These are phyloP conservation scores for Lophotriccus pileatus DNA, from an alignment of 2,797 vertebrate genomes.

Conservation along the genomic window DNA sequence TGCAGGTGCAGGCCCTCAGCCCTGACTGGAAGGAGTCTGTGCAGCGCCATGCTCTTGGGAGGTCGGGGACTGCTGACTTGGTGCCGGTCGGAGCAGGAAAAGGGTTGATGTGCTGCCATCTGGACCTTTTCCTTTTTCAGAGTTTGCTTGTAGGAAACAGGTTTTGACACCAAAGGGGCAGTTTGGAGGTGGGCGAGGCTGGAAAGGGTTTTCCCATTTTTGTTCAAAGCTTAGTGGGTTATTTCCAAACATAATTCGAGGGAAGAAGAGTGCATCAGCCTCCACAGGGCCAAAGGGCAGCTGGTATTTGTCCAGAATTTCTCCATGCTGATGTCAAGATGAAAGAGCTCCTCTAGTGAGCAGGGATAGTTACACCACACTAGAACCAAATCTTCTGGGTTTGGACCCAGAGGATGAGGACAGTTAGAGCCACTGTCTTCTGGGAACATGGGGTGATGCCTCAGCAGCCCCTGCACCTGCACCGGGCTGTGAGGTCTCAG, in stretches of 20 bases:
- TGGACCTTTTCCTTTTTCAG: not conserved
- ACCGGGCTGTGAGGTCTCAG: fast-evolving
- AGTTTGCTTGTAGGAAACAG: not conserved
- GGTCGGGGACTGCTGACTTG: not conserved
- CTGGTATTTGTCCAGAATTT: not conserved
- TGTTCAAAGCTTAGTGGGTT: not conserved
- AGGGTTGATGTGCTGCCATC: not conserved
- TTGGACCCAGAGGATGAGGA: not conserved
- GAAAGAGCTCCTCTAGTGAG: not conserved
- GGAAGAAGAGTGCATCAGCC: not conserved
- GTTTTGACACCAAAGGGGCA: not conserved
- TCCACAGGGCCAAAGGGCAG: not conserved
- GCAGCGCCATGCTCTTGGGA: not conserved
- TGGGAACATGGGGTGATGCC: not conserved
- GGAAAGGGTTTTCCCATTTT: not conserved
- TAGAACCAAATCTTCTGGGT: not conserved
- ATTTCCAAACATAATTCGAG: not conserved
- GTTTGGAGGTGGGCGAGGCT: not conserved
- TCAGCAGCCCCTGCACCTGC: not conserved
- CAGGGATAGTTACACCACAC: not conserved
- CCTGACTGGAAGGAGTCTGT: slow-evolving; percentile 24
- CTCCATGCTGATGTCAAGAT: not conserved
- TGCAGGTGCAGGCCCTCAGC: not conserved
- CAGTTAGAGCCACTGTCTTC: not conserved
- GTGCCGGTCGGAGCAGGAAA: fast-evolving